These are phyloP conservation scores for Theristicus caerulescens DNA, from an alignment of 2,113 vertebrate species.

Conservation along the genomic window DNA sequence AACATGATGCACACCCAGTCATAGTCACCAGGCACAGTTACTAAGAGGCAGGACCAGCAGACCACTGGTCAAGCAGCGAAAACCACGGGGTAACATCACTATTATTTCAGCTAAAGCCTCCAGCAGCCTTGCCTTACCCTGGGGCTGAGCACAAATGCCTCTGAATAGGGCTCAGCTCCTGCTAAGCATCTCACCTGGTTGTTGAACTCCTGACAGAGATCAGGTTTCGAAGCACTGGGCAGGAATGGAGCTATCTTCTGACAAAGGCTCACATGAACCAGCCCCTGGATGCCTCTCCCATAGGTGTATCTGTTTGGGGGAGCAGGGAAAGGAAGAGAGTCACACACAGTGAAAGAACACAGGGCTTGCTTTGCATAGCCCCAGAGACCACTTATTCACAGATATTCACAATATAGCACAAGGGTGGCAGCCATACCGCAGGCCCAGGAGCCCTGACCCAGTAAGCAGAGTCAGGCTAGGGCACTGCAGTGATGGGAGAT, in stretches of 20 bases:
- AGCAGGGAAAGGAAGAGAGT: background rate
- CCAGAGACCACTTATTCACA: fast-evolving
- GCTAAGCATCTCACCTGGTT: constrained; percentile 40
- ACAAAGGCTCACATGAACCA: constrained; percentile 14
- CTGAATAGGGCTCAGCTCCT: background rate
- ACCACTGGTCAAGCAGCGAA: background rate
- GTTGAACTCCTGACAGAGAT: background rate
- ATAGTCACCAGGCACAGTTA: background rate
- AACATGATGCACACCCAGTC: background rate
- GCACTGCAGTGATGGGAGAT: background rate
- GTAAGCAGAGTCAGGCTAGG: background rate
- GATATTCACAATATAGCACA: background rate
- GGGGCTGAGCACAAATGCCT: background rate
- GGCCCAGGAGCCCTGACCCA: background rate
- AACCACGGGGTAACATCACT: background rate
- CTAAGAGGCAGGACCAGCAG: background rate
- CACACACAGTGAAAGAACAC: background rate
- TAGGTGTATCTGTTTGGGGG: constrained; percentile 24
- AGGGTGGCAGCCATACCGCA: background rate
- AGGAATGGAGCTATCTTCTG: constrained; percentile 24
- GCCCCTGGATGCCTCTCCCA: constrained; percentile 35
- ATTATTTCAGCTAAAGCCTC: background rate
- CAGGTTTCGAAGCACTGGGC: background rate
- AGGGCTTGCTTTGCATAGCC: background rate
- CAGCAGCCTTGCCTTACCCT: background rate